A percentile compares a stretch with the other conserved stretches of the same genome.
These are phyloP conservation scores for Nipponia nippon DNA, from an alignment of 2,113 vertebrate genomes.

Conservation along the genomic window DNA sequence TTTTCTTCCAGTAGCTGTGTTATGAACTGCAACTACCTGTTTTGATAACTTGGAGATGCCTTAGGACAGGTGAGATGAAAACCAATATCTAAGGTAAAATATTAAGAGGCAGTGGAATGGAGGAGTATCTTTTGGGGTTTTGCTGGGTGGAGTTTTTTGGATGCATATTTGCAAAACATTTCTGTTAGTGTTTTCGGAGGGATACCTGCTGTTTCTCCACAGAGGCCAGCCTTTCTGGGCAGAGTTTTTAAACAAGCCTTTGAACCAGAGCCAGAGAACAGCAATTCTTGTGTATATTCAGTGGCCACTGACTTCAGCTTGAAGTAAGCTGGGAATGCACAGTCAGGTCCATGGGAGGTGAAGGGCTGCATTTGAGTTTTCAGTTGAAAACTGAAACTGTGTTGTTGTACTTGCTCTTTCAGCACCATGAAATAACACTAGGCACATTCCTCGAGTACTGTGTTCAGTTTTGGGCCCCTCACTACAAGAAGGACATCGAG, in stretches of 20 bases:
- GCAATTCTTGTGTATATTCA: background rate
- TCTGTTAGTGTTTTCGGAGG: background rate
- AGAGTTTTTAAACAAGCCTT: background rate
- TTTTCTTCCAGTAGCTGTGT: background rate
- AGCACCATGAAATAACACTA: background rate
- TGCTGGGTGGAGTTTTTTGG: background rate
- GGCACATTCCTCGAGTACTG: background rate
- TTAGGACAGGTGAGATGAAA: background rate
- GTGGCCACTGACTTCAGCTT: background rate
- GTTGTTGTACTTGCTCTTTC: conserved; percentile 13
- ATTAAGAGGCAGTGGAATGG: background rate
- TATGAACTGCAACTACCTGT: background rate
- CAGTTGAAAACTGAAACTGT: background rate
- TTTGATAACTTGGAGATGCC: background rate
- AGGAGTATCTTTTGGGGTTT: background rate
- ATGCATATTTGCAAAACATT: background rate
- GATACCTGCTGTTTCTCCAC: background rate
- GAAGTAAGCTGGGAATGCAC: background rate
- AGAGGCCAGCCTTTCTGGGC: background rate
- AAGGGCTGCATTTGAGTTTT: background rate
- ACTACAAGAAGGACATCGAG: too few species aligned
- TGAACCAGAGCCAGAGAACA: background rate
- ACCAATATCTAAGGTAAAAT: background rate
- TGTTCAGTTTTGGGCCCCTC: too few species aligned
- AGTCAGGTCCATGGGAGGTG: background rate